Conservation (phyloP, 23 tunicate genomes). For the Corella eumyota region DNA sequence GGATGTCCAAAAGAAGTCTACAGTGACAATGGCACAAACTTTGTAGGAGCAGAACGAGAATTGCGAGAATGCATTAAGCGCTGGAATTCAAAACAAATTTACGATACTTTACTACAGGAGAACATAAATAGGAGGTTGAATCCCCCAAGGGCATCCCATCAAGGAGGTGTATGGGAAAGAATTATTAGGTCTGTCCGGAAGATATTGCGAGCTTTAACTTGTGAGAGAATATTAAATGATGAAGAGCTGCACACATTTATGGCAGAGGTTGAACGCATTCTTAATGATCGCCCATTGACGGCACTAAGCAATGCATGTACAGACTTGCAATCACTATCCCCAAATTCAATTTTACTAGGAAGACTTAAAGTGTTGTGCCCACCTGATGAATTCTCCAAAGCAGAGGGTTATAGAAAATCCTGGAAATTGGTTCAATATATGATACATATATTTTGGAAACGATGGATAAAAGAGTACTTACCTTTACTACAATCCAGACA, state of each 20-base stretch:
- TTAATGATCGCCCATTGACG: slow-evolving; percentile 11
- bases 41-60: no score
- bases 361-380: slow-evolving; percentile 3
- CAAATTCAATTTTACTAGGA: slow-evolving; percentile 1
- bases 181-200: no score
- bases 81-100: no score
- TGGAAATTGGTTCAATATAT: slow-evolving; percentile 8
- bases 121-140: no score
- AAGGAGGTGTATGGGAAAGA: no score
- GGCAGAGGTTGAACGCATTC: no score
- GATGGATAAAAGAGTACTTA: slow-evolving; percentile 12
- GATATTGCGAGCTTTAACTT: no score
- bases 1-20: not conserved
- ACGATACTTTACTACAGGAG: no score
- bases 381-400: slow-evolving; percentile 6
- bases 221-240: slow-evolving; percentile 4
- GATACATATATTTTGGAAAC: slow-evolving; percentile 9
- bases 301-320: not conserved
- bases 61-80: no score
- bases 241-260: no score
- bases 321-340: not conserved
- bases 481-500: slow-evolving; percentile 25
- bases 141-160: no score
- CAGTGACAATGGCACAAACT: no score
- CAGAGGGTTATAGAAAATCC: slow-evolving; percentile 10